Percentiles rank a stretch among this genome's conserved stretches.
These are phyloP conservation scores for Amiota mariae DNA, from an alignment of 2,888 invertebrate genomes.

Conservation along the genomic window DNA sequence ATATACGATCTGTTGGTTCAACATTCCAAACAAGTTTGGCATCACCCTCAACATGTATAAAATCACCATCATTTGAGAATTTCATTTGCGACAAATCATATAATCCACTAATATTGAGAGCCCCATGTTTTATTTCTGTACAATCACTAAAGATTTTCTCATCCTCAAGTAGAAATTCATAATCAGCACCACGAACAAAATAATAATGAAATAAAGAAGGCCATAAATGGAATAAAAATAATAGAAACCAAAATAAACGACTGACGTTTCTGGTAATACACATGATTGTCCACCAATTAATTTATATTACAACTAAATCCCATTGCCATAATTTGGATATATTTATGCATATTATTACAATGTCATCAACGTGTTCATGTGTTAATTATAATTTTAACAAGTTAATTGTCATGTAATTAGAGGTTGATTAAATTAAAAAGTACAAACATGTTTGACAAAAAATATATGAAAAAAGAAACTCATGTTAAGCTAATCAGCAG, in stretches of 20 bases:
- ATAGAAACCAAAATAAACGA: not conserved
- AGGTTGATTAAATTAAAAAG: too few species aligned
- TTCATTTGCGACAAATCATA: constrained; percentile 33
- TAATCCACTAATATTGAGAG: constrained; percentile 7
- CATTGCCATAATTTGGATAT: too few species aligned
- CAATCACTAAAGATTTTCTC: constrained; percentile 47
- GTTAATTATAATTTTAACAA: not conserved
- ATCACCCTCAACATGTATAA: constrained; percentile 44
- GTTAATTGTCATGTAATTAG: too few species aligned
- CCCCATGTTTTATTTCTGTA: constrained; percentile 37
- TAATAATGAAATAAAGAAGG: too few species aligned
- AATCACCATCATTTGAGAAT: constrained; percentile 33
- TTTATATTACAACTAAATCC: too few species aligned
- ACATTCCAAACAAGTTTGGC: constrained; percentile 45
- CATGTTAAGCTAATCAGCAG: too few species aligned
- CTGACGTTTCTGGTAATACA: too few species aligned
- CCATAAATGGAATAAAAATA: not conserved
- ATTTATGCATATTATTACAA: too few species aligned
- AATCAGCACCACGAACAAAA: constrained; percentile 31
- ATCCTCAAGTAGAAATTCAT: constrained; percentile 48
- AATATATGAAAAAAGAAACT: not conserved
- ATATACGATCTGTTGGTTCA: constrained; percentile 47
- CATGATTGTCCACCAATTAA: too few species aligned
- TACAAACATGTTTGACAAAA: not conserved
- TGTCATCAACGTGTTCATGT: not conserved